Evolutionary conservation across 2,888 invertebrate genomes (phyloP).

Genomic region (Pseudococcus jackbeardsleyi): DNA sequence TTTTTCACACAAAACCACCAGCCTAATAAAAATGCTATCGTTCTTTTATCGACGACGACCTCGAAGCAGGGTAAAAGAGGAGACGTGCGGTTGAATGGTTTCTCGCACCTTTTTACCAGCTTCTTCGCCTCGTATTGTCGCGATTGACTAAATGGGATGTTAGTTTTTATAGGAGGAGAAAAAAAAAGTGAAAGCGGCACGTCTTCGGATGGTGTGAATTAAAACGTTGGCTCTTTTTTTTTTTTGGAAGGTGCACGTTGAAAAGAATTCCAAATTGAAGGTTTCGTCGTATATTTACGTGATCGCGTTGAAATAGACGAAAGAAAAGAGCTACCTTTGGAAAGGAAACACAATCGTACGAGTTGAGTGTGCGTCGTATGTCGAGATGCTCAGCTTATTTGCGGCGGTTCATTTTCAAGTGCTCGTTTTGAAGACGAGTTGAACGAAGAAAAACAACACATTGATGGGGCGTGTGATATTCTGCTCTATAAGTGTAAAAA

Average conservation of each 20-base stretch:
- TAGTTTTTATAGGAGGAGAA: not conserved
- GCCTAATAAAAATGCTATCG: slow-evolving; percentile 23
- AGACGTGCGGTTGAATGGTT: not conserved
- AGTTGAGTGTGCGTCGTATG: not conserved
- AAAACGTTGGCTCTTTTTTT: not conserved
- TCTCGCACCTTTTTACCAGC: not conserved
- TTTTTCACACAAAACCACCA: slow-evolving; percentile 1
- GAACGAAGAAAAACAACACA: not conserved
- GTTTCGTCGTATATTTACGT: not conserved
- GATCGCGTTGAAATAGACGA: not conserved
- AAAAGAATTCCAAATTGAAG: not conserved
- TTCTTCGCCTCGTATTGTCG: not conserved
- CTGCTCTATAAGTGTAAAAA: not conserved
- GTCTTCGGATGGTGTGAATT: not conserved
- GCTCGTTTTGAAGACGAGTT: not conserved
- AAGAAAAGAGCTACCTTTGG: not conserved
- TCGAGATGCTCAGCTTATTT: no score
- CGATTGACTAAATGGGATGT: slow-evolving; percentile 3
- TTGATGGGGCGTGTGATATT: not conserved
- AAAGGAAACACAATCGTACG: not conserved
- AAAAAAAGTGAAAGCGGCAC: not conserved
- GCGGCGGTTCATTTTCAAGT: not conserved
- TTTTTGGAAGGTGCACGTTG: not conserved
- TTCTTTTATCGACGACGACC: not conserved
- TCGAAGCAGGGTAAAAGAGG: not conserved